Conservation (phyloP, 2,888 invertebrate species). For the Chrysodeixis includens region DNA sequence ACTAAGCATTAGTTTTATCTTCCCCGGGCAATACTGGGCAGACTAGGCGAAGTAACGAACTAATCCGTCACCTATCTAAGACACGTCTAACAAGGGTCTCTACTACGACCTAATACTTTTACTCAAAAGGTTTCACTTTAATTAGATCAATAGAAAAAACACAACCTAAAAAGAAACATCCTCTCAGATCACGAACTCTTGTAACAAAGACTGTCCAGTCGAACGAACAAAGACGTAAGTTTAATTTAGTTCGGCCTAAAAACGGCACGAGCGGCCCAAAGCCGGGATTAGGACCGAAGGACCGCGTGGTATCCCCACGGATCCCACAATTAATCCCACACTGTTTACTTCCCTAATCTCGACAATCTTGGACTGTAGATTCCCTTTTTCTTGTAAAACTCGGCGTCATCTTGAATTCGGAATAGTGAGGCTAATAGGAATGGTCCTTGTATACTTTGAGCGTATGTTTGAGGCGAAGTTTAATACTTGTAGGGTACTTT, state of each 20-base stretch:
- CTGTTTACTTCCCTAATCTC: conserved; percentile 52
- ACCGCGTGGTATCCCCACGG: conserved; percentile 34
- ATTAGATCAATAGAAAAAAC: neutral
- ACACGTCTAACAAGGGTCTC: neutral
- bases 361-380: conserved; percentile 30
- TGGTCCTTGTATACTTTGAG: neutral
- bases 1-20: neutral
- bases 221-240: conserved; percentile 37
- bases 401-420: conserved; percentile 9
- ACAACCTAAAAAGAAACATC: conserved; percentile 3
- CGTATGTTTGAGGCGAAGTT: neutral
- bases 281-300: conserved; percentile 47
- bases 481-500: neutral
- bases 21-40: neutral
- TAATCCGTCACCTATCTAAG: conserved; percentile 1
- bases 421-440: neutral
- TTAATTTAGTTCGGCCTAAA: conserved; percentile 53
- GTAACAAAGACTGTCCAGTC: conserved; percentile 19
- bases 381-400: conserved; percentile 24
- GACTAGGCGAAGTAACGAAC: neutral
- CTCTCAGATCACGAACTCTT: conserved; percentile 7
- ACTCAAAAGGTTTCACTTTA: neutral
- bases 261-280: conserved; percentile 37
- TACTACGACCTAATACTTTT: neutral
- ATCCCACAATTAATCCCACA: conserved; percentile 46